phyloP scores from a whole-genome alignment of 1,140 invertebrate species.

The Penaeus indicus region DNA sequence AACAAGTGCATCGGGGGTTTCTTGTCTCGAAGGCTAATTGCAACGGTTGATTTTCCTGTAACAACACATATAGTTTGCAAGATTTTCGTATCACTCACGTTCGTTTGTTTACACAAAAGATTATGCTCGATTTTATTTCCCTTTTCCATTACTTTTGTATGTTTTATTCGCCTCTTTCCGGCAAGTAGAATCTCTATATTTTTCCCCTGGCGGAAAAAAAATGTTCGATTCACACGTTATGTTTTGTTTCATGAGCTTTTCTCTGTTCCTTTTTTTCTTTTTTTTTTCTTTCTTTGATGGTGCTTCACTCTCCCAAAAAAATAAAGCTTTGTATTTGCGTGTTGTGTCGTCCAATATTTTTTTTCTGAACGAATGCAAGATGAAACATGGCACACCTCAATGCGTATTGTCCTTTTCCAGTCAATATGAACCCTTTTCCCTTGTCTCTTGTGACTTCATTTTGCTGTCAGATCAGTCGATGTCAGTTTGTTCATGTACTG shows the following conservation, averaged over 20 bases:
- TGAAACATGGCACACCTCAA: no score
- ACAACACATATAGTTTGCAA: conserved; percentile 39
- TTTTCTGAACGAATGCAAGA: no score
- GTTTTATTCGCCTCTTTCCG: no score
- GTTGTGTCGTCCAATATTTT: conserved; percentile 43
- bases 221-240: no score
- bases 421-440: no score
- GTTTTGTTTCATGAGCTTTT: not conserved
- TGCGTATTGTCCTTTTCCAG: no score
- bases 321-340: conserved; percentile 38
- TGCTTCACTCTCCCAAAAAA: conserved; percentile 1
- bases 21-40: conserved; percentile 34
- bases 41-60: conserved; percentile 43
- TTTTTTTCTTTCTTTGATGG: conserved; percentile 40
- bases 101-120: conserved; percentile 40
- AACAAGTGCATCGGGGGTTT: conserved; percentile 44
- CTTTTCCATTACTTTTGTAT: not conserved
- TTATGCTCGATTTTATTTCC: conserved; percentile 10
- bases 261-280: conserved; percentile 12
- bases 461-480: no score
- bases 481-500: no score
- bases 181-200: no score
- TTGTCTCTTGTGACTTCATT: no score
- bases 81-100: not conserved
- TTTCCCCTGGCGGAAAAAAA: no score